phyloP scores from a whole-genome alignment of 1,140 invertebrate species.

The Portunus trituberculatus region DNA sequence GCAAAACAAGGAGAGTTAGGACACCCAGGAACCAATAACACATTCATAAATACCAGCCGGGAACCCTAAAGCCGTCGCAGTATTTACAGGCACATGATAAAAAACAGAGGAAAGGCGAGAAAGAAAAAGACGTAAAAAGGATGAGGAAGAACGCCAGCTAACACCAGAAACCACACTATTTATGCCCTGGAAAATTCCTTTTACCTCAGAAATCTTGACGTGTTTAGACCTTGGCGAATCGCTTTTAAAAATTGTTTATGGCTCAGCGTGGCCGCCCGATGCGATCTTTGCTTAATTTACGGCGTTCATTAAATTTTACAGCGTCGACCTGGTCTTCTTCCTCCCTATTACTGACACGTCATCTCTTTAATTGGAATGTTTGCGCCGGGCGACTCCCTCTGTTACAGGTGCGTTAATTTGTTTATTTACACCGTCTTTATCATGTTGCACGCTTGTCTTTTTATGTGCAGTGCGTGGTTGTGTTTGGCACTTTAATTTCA shows the following conservation, averaged over 20 bases:
- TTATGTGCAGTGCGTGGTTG: not conserved
- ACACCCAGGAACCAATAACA: constrained; percentile 37
- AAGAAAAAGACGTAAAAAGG: not conserved
- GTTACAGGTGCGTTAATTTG: not conserved
- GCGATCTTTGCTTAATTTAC: constrained; percentile 23
- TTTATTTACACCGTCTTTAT: constrained; percentile 5
- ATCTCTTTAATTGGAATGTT: constrained; percentile 14
- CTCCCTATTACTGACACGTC: not conserved
- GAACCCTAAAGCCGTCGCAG: constrained; percentile 25
- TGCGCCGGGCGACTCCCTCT: not conserved
- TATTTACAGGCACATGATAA: not conserved
- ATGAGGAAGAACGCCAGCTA: not conserved
- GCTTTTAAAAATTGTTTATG: constrained; percentile 9
- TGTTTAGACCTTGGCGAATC: constrained; percentile 21
- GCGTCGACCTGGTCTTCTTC: constrained; percentile 5
- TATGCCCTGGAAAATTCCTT: not conserved
- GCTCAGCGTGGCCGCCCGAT: not conserved
- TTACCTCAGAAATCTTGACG: not conserved
- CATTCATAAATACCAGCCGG: constrained; percentile 36
- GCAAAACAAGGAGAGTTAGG: constrained; percentile 29
- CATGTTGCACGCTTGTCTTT: not conserved
- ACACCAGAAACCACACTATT: not conserved
- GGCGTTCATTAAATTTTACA: not conserved
- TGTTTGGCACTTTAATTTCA: not conserved
- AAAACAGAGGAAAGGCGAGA: not conserved